A percentile compares a stretch with the other conserved stretches of the same genome.
phyloP scores from a whole-genome alignment of 2,797 vertebrate species.

The Etheostoma nigrum region DNA sequence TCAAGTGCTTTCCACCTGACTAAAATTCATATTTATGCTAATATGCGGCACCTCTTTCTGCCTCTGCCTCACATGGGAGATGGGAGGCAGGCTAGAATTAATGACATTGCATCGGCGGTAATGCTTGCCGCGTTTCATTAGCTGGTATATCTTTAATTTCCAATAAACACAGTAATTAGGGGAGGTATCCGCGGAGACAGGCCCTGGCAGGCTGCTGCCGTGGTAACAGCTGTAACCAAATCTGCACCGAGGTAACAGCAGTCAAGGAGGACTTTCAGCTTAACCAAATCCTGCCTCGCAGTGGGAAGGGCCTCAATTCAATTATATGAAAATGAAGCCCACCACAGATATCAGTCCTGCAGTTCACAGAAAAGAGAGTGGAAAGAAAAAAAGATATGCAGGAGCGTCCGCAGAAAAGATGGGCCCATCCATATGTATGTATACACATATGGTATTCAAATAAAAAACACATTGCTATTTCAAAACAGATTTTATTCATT shows the following conservation, averaged over 20 bases:
- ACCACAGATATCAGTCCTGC: slow-evolving; percentile 73
- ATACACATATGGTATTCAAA: slow-evolving; percentile 14
- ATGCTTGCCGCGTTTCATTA: slow-evolving; percentile 88
- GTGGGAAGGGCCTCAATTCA: slow-evolving; percentile 83
- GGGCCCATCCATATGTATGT: slow-evolving; percentile 30
- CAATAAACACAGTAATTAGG: slow-evolving; percentile 90
- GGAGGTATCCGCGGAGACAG: slow-evolving; percentile 84
- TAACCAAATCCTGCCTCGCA: slow-evolving; percentile 85
- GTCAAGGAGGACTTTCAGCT: slow-evolving; percentile 83
- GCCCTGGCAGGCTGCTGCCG: slow-evolving; percentile 81
- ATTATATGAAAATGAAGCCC: slow-evolving; percentile 89
- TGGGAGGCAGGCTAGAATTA: slow-evolving; percentile 84
- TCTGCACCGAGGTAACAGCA: slow-evolving; percentile 82
- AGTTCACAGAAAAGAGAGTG: slow-evolving; percentile 60
- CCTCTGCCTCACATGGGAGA: slow-evolving; percentile 81
- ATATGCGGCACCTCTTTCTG: slow-evolving; percentile 78
- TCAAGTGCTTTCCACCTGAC: slow-evolving; percentile 86
- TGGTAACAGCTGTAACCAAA: slow-evolving; percentile 86
- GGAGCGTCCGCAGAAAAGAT: slow-evolving; percentile 48
- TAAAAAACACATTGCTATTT: slow-evolving; percentile 34
- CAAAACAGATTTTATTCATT: slow-evolving; percentile 14
- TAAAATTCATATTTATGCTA: slow-evolving; percentile 89
- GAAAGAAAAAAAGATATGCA: slow-evolving; percentile 38
- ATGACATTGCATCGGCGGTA: slow-evolving; percentile 86
- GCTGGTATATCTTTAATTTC: slow-evolving; percentile 89